Evolutionary conservation across 92 coral and sea anemone genomes (phyloP), one percentile per base, ranked within the genome.

Genomic region (Phenganax stokvisi): DNA sequence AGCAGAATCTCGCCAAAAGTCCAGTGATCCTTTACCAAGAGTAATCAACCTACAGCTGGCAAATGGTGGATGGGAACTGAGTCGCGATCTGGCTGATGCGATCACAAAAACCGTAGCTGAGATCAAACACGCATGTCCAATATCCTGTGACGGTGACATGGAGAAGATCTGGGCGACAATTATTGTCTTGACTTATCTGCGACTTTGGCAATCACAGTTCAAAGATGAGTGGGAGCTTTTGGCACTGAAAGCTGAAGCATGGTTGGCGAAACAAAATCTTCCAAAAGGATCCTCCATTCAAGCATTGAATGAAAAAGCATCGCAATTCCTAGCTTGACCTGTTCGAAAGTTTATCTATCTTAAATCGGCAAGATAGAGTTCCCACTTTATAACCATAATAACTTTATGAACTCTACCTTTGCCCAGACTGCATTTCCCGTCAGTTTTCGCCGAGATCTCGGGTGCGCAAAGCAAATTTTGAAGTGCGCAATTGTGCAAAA

Each of bases 161-260:
- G 83, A 71, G 71, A 81, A 72, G 80, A 68, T 85, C 37, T 91
- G 96, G 96, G 96, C 96, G 56, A 91, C 96, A 30, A 84, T 92
- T 53, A 80, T 91, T 15, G 92, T 86, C 57, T 82, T 91, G 61
- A 84, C 74, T 57, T 81, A 84, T 56, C 75, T 91, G 77, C 77
- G 59, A 64, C 79, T 87, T 51, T 86, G 82, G 73, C 88, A 83
- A 65, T 25, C 66, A 69, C 81, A 74, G 69, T 78, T 74, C 70
- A 85, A 84, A 76, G 92, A 89, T 77, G 97, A 91, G 65, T 91
- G 97, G 97, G 97, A 87, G 78, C 88, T 91, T 86, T 81, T 91
- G 27, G 92, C 88, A 30, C 87, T 77, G 44, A 91, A 91, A 72
- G 97, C 88, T 29, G 68, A 77, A 71, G 79, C 83, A 74, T 91